phyloP scores from a whole-genome alignment of 1,140 invertebrate species.

The Spodoptera litura region DNA sequence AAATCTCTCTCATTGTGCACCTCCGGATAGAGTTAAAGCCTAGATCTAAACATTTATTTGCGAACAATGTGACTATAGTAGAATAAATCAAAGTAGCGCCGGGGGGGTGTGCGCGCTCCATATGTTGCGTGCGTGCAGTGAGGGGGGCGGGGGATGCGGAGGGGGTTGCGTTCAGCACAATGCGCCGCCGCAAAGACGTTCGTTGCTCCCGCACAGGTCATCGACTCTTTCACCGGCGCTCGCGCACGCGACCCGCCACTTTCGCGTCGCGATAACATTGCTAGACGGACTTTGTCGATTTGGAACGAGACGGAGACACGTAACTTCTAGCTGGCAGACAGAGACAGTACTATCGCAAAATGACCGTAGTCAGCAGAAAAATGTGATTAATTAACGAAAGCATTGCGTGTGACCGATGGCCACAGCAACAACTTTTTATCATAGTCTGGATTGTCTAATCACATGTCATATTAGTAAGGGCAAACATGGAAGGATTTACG shows the following conservation, averaged over 20 bases:
- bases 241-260: slow-evolving; percentile 76
- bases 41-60: slow-evolving; percentile 26
- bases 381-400: slow-evolving; percentile 69
- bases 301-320: slow-evolving; percentile 60
- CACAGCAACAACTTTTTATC: slow-evolving; percentile 55
- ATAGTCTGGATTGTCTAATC: slow-evolving; percentile 35
- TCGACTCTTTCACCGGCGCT: slow-evolving; percentile 81
- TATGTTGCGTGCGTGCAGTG: slow-evolving; percentile 45
- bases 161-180: slow-evolving; percentile 66
- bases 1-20: slow-evolving; percentile 14
- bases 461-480: slow-evolving; percentile 21
- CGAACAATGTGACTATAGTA: slow-evolving; percentile 28
- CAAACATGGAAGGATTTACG: not conserved
- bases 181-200: slow-evolving; percentile 79
- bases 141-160: slow-evolving; percentile 56
- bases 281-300: slow-evolving; percentile 63
- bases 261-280: slow-evolving; percentile 76
- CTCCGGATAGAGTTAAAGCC: slow-evolving; percentile 1
- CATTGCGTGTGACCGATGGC: slow-evolving; percentile 57
- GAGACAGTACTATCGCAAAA: slow-evolving; percentile 47
- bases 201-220: slow-evolving; percentile 82
- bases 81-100: slow-evolving; percentile 38
- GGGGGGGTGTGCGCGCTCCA: slow-evolving; percentile 45
- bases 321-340: slow-evolving; percentile 35
- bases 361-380: slow-evolving; percentile 57